Conservation (phyloP, 2,888 invertebrate species). For the Linnaemya tessellans region DNA sequence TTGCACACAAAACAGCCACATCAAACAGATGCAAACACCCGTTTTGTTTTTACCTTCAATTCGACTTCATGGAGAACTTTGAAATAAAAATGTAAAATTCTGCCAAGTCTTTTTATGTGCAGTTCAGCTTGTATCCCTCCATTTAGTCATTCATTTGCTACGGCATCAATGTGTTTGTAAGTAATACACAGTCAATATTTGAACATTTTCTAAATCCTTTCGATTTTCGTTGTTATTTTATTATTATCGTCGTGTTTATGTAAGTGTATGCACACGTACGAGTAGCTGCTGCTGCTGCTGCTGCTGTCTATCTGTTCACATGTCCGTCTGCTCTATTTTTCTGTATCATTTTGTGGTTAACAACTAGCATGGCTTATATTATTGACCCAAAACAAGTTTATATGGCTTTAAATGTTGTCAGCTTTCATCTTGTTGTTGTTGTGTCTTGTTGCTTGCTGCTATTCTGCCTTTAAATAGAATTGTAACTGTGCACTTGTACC, state of each 20-base stretch:
- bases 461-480: constrained; percentile 8
- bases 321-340: constrained; percentile 68
- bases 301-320: constrained; percentile 30
- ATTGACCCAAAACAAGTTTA: constrained; percentile 80
- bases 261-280: constrained; percentile 7
- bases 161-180: neutral
- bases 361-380: constrained; percentile 80
- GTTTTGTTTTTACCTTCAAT: constrained; percentile 3
- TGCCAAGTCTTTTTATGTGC: neutral
- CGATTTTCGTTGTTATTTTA: constrained; percentile 30
- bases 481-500: constrained; percentile 17
- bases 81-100: neutral
- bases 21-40: too few species aligned
- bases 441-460: constrained; percentile 16
- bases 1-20: neutral
- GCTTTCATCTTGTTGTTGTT: constrained; percentile 19
- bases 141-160: neutral
- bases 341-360: constrained; percentile 79
- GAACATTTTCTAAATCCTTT: constrained; percentile 62
- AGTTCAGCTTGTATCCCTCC: neutral
- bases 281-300: constrained; percentile 24
- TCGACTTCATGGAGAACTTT: neutral
- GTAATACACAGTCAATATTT: constrained; percentile 54
- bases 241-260: constrained; percentile 20
- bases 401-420: constrained; percentile 66